A percentile compares a stretch with the other conserved stretches of the same genome.
Conservation (phyloP, 2,113 vertebrate species). For the Perccottus glenii region DNA sequence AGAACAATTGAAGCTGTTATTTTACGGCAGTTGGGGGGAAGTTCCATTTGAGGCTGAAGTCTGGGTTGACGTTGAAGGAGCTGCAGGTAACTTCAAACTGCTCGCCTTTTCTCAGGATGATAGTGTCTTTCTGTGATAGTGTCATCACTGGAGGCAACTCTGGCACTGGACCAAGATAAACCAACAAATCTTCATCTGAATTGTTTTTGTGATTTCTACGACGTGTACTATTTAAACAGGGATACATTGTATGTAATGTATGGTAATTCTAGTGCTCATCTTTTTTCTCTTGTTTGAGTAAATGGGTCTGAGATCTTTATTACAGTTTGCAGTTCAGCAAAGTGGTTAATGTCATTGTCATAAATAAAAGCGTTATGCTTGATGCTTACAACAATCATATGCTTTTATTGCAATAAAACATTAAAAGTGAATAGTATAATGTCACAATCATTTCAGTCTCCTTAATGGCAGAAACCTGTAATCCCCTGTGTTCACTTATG, state of each 20-base stretch:
- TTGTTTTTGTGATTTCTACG: neutral
- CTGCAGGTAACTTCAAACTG: constrained; percentile 72
- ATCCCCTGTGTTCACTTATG: constrained; percentile 11
- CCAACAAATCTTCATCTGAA: constrained; percentile 6
- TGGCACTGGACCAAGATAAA: constrained; percentile 63
- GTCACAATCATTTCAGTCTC: neutral
- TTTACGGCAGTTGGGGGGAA: constrained; percentile 71
- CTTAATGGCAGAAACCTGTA: neutral
- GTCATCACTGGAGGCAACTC: constrained; percentile 59
- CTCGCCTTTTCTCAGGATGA: constrained; percentile 74
- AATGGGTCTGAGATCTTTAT: neutral
- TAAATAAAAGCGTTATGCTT: neutral
- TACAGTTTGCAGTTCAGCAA: too few relatives aligned
- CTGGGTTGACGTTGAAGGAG: constrained; percentile 75
- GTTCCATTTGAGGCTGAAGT: constrained; percentile 73
- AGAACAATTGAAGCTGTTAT: neutral
- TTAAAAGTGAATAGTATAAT: neutral
- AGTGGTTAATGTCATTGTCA: neutral
- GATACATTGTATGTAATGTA: too few relatives aligned
- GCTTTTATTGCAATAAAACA: neutral
- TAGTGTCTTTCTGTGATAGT: constrained; percentile 62
- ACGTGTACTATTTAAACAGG: neutral
- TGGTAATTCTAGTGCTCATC: too few relatives aligned
- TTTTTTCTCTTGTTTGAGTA: neutral
- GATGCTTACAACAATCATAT: neutral